Conservation (phyloP, 2,113 vertebrate genomes). For the Gasterosteus aculeatus region DNA sequence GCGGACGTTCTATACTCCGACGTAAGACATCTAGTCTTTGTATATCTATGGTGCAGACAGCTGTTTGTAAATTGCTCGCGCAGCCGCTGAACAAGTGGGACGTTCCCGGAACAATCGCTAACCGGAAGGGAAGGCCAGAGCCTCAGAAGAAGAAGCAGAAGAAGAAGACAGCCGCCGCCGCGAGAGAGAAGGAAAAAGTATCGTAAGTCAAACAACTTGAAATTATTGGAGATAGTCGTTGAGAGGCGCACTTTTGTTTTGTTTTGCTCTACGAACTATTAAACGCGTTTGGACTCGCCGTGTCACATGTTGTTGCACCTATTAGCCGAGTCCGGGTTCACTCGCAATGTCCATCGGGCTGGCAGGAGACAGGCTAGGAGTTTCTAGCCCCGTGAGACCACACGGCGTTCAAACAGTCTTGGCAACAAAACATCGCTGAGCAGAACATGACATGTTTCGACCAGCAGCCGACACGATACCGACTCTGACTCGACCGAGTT, state of each 20-base stretch:
- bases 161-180: slow-evolving; percentile 43
- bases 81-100: slow-evolving; percentile 73
- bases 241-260: not conserved
- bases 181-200: slow-evolving; percentile 68
- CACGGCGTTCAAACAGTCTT: not conserved
- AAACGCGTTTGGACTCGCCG: not conserved
- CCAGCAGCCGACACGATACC: not conserved
- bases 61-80: slow-evolving; percentile 65
- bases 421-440: accelerated
- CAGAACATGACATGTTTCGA: not conserved
- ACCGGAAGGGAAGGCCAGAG: slow-evolving; percentile 84
- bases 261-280: slow-evolving; percentile 1
- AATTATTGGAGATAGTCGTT: not conserved
- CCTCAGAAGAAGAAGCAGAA: slow-evolving; percentile 60
- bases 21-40: too few relatives aligned
- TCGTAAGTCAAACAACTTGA: slow-evolving; percentile 60
- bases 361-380: slow-evolving; percentile 32
- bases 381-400: slow-evolving; percentile 1
- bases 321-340: slow-evolving; percentile 35
- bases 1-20: too few relatives aligned
- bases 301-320: slow-evolving; percentile 17
- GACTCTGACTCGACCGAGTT: not conserved
- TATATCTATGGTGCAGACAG: not conserved
- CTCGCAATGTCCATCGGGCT: slow-evolving; percentile 47
- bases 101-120: slow-evolving; percentile 80